These are phyloP conservation scores for Bombus impatiens DNA, from an alignment of 1,140 invertebrate genomes.

Conservation along the genomic window DNA sequence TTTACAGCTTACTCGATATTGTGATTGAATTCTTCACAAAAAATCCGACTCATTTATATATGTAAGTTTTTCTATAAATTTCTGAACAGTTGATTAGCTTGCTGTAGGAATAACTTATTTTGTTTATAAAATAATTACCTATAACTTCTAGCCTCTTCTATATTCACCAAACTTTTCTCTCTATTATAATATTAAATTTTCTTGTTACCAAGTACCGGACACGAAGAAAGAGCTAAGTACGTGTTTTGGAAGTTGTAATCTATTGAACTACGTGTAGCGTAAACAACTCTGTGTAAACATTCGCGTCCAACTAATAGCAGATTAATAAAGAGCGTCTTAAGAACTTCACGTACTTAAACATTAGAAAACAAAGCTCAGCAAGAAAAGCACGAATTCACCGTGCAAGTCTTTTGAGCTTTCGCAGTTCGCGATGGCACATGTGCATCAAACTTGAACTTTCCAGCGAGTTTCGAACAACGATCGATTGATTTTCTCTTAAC, in stretches of 20 bases:
- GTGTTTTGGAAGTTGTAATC: neutral
- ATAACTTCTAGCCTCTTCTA: too few species aligned
- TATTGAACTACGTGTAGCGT: neutral
- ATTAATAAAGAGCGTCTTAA: slow-evolving; percentile 11
- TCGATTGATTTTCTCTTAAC: slow-evolving; percentile 68
- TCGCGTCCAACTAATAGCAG: too few species aligned
- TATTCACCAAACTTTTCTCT: neutral
- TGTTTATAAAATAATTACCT: too few species aligned
- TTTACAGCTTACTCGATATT: too few species aligned
- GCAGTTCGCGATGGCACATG: neutral
- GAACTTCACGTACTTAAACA: neutral
- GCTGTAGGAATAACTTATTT: too few species aligned
- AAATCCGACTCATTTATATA: too few species aligned
- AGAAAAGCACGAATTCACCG: neutral
- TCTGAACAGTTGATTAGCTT: too few species aligned
- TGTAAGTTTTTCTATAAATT: too few species aligned
- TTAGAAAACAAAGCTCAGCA: neutral
- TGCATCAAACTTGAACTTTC: slow-evolving; percentile 37
- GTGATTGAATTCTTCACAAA: too few species aligned
- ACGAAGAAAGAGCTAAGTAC: too few species aligned
- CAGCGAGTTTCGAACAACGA: slow-evolving; percentile 45
- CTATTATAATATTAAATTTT: neutral
- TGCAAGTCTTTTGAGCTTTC: neutral
- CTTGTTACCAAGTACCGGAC: neutral
- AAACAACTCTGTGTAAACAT: neutral